Evolutionary conservation across 2,888 invertebrate genomes (phyloP), one percentile per base, ranked within the genome.

Genomic region (Lochmaea crataegi): DNA sequence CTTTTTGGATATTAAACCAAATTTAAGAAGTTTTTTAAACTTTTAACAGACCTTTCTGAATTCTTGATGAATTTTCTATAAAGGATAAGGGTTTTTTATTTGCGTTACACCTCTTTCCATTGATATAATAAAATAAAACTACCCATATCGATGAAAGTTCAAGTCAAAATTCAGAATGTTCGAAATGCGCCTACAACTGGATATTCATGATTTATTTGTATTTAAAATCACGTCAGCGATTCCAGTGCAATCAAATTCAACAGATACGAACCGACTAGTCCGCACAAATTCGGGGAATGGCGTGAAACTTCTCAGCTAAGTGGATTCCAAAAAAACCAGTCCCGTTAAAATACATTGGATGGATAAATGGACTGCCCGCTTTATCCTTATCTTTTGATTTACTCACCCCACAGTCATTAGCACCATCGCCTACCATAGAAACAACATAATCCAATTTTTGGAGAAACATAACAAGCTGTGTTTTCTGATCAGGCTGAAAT

Each of bases 401-500:
- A 68, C 83, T 84, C 85, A 89, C 89, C 60, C 96, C 96, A 85
- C 96, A 96, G 87, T 97, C 96, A 86, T 97, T 94, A 38, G 94
- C 93, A 42, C 94, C 94, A 84, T 93, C 93, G 38, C 92, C 94
- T 77, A 87, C 84, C 86, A 85, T 86, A n/a, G 93, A 92, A 70
- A 93, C 93, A 63, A 92, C 88, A 81, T 92, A 91, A 75, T 91
- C 92, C 63, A 92, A 88, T 78, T 89, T 91, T 87, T 95, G 94
- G 64, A 95, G 87, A 22, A 90, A 89, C 57, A 91, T 89, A 9
- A 96, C 90, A 66, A 95, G 86, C 83, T 94, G 93, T 45, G 93
- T 92, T 85, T 96, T 96, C 83, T 94, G 93, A 77, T 94, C 94
- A 1, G 94, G 94, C 14, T 91, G 91, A 90, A 96, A 96, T 16